A percentile compares a stretch with the other conserved stretches of the same genome.
Evolutionary conservation across 2,797 vertebrate genomes (phyloP).

Genomic region (Menidia menidia): DNA sequence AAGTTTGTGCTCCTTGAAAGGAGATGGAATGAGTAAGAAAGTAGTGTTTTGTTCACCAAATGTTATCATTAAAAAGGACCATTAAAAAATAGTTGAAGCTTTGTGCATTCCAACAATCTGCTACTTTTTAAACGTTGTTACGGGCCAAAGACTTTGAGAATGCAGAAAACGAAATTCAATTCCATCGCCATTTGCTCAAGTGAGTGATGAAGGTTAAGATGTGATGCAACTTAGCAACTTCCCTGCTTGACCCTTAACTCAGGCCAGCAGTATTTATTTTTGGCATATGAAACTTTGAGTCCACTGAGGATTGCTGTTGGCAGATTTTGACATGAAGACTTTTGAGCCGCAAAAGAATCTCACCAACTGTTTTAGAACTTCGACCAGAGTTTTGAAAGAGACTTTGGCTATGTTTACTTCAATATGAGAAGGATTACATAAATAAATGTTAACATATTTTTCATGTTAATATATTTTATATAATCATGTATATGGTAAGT

Average conservation of each 20-base stretch:
- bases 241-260: background rate
- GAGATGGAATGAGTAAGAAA: background rate
- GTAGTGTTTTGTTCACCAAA: background rate
- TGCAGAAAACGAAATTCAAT: background rate
- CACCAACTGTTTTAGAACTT: constrained; percentile 8
- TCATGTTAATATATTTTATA: no score
- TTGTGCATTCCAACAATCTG: background rate
- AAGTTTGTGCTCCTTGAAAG: background rate
- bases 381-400: constrained; percentile 1
- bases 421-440: no score
- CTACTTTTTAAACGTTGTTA: background rate
- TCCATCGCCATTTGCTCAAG: background rate
- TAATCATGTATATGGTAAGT: no score
- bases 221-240: background rate
- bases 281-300: constrained; percentile 5
- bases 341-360: constrained; percentile 21
- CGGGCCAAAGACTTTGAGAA: background rate
- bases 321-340: constrained; percentile 34
- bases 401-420: background rate
- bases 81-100: background rate
- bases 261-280: background rate
- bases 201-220: background rate
- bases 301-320: constrained; percentile 26
- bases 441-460: no score
- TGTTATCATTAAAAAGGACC: background rate